Conservation (phyloP, 2,888 invertebrate species). For the Pseudoips prasinana region DNA sequence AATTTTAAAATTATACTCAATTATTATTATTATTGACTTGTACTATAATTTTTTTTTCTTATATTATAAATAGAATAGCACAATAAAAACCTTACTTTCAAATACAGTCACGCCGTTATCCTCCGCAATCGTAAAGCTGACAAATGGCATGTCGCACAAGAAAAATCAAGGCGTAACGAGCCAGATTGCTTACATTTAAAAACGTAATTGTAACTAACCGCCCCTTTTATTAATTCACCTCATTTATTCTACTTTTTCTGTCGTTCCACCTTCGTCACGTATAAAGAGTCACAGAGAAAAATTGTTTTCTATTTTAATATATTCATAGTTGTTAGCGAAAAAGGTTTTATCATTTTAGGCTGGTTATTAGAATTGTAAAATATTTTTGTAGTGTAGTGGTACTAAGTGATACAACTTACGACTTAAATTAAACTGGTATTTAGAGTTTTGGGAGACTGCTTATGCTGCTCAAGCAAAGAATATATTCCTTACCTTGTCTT, state of each 20-base stretch:
- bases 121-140: slow-evolving; percentile 35
- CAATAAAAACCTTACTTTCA: no score
- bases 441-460: no score
- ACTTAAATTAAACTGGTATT: no score
- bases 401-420: no score
- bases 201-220: slow-evolving; percentile 81
- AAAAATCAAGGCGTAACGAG: slow-evolving; percentile 75
- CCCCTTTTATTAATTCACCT: slow-evolving; percentile 78
- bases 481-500: no score
- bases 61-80: no score
- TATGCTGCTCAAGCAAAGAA: no score
- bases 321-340: slow-evolving; percentile 55
- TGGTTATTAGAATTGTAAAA: no score
- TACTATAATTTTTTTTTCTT: no score
- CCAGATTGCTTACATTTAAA: slow-evolving; percentile 79
- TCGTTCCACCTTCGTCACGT: slow-evolving; percentile 59
- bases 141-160: slow-evolving; percentile 77
- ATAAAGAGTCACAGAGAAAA: slow-evolving; percentile 53
- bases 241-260: slow-evolving; percentile 58
- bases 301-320: slow-evolving; percentile 52
- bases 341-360: slow-evolving; percentile 22
- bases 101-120: slow-evolving; percentile 36
- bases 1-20: no score
- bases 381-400: no score
- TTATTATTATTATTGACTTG: no score